Evolutionary conservation across 2,888 invertebrate genomes (phyloP), one percentile per base, ranked within the genome.

Genomic region (Latrodectus hesperus): DNA sequence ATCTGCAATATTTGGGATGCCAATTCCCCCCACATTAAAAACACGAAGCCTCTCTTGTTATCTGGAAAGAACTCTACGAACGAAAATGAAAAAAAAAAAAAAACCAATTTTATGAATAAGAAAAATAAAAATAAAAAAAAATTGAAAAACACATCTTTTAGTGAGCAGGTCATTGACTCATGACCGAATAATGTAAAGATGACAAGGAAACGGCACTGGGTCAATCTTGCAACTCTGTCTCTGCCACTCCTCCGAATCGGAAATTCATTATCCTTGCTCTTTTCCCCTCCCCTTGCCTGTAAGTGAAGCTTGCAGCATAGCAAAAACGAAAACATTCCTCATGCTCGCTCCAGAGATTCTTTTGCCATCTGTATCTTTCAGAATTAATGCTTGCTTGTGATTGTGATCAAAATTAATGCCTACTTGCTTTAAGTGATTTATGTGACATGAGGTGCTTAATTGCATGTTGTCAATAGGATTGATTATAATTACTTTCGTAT

Each of bases 121-220:
- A 52, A 60, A 38, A 26, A 49, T 11, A 76, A 16, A 76, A 76
- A 38, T n/a, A 10, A 70, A 70, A 71, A 12, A n/a, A 60, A 79
- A 82, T 65, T 73, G 65, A 22, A 12, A 17, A 52, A 22, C 51
- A 70, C 76, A 84, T 84, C 60, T 38, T n/a, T n/a, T 53, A 64
- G 72, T 68, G 51, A 38, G 53, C 76, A 55, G 86, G 86, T 87
- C 86, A 55, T 81, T 87, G 86, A 87, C 86, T 87, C 81, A 26
- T 80, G 86, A 87, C 86, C 86, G 81, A 87, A 81, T 81, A 87
- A 77, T 87, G 76, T 77, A 67, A 81, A 86, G 64, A 86, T 86
- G 81, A 74, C 73, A 65, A 86, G 86, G 86, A 86, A 87, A 71
- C 81, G 86, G 86, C 86, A 87, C 86, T 87, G 76, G 86, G 86